Evolutionary conservation across 2,113 vertebrate genomes (phyloP), one percentile per base, ranked within the genome.

Genomic region (Lontra canadensis): DNA sequence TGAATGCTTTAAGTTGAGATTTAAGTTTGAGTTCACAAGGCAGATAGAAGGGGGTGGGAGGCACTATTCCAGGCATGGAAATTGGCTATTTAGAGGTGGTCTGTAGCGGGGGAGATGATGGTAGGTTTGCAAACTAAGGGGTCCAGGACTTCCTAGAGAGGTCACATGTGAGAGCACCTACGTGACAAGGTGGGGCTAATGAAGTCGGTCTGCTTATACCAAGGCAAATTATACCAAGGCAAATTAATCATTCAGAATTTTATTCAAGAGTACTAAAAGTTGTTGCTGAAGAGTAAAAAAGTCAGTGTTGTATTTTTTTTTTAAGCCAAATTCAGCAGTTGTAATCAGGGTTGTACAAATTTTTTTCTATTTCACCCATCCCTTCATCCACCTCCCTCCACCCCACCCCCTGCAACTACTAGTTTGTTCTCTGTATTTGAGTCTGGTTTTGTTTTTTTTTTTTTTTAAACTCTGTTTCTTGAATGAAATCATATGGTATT

Each of bases 91-190:
- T 81, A 7, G 12, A 2, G 20, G 26, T 23, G 2, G 3, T 42
- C 71, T 83, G 17, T 25, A 57, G 25, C 47, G 73, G 34, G 23
- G n/a, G 20, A 49, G 4, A 67, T 3, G 7, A 12, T 61, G 49
- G 2, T 4, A 78, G 29, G 8, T 44, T 81, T 87, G n/a, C 9
- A 39, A 90, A 82, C 5, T 73, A 7, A 96, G 57, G 49, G 10
- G 2, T 15, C 4, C 3, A 20, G 29, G 36, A 61, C 9, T 47
- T 44, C 29, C 86, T 18, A 34, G 25, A 44, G 11, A 69, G n/a
- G 17, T 18, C 3, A 0, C 14, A 1, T 52, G 8, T 52, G 4
- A 10, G 17, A 49, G 8, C 12, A 49, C 11, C 8, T 12, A 15
- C 4, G 65, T 18, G 23, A 52, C 34, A 49, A 59, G 36, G 49